phyloP scores from a whole-genome alignment of 2,113 vertebrate species.

The Pomatostomus ruficeps region DNA sequence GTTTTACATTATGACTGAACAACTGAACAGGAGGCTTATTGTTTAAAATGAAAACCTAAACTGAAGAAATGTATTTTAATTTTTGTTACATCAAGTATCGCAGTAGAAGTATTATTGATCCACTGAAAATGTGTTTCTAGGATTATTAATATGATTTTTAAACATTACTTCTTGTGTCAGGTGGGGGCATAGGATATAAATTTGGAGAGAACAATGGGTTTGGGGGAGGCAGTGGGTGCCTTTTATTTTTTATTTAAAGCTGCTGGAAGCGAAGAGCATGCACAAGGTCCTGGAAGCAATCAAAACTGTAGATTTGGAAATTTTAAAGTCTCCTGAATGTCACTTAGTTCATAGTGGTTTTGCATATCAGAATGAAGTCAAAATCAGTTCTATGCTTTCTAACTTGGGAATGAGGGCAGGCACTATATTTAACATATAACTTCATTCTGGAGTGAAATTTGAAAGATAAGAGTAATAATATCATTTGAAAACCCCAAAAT shows the following conservation, averaged over 20 bases:
- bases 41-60: neutral
- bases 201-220: neutral
- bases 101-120: neutral
- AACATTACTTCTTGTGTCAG: neutral
- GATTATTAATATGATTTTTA: neutral
- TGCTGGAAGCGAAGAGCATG: neutral
- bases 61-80: neutral
- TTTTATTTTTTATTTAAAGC: neutral
- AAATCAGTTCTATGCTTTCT: neutral
- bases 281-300: neutral
- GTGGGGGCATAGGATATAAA: neutral
- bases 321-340: neutral
- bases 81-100: neutral
- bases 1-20: neutral
- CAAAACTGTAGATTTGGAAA: neutral
- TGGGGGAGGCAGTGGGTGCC: neutral
- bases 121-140: neutral
- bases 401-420: neutral
- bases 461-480: neutral
- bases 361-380: neutral
- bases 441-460: neutral
- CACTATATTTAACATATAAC: neutral
- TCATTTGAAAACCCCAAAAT: neutral
- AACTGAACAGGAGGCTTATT: neutral
- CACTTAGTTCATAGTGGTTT: neutral